phyloP scores from a whole-genome alignment of 2,797 vertebrate genomes.

The Sebastes steindachneri region DNA sequence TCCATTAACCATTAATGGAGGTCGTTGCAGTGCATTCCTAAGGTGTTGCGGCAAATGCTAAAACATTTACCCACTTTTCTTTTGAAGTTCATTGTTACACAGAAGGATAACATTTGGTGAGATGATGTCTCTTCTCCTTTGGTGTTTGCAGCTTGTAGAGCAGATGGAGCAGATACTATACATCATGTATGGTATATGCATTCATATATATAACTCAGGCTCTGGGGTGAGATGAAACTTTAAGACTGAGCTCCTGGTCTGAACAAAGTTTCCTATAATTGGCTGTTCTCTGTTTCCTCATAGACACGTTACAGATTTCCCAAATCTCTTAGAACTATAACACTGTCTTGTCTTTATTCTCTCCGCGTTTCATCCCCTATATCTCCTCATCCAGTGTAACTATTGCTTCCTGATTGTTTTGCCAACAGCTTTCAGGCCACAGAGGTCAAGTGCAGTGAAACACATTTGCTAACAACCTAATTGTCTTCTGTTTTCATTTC shows the following conservation, averaged over 20 bases:
- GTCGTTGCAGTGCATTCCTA: neutral
- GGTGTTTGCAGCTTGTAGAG: neutral
- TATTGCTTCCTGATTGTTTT: slow-evolving; percentile 31
- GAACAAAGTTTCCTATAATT: neutral
- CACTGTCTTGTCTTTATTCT: neutral
- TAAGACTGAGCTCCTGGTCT: neutral
- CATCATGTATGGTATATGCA: neutral
- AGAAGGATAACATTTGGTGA: neutral
- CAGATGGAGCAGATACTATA: neutral
- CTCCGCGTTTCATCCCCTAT: neutral
- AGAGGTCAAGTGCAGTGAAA: slow-evolving; percentile 58
- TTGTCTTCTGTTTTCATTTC: slow-evolving; percentile 45
- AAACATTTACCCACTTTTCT: neutral
- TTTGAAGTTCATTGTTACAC: neutral
- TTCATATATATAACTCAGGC: neutral
- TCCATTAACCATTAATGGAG: slow-evolving; percentile 4
- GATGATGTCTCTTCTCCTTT: neutral
- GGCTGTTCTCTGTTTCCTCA: neutral
- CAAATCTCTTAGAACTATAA: neutral
- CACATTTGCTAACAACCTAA: slow-evolving; percentile 57
- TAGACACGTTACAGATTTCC: neutral
- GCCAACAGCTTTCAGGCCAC: slow-evolving; percentile 26
- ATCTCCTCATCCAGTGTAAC: neutral
- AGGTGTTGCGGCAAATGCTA: neutral
- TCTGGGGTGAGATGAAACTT: neutral